phyloP scores from a whole-genome alignment of 1,140 invertebrate species.

The Drosophila ambigua region DNA sequence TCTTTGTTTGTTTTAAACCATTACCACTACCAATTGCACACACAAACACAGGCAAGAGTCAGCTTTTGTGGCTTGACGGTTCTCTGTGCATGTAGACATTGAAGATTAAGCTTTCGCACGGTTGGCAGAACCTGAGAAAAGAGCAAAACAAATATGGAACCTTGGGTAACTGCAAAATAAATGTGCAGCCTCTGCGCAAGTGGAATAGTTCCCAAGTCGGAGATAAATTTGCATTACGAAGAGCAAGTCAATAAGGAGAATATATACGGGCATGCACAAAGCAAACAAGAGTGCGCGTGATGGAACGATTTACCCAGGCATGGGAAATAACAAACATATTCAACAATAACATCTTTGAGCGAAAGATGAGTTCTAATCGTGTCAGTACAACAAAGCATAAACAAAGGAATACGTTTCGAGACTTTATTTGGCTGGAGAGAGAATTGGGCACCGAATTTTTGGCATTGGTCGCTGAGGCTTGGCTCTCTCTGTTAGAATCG shows the following conservation, averaged over 20 bases:
- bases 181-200: conserved; percentile 29
- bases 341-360: too few relatives aligned
- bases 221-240: conserved; percentile 48
- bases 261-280: background rate
- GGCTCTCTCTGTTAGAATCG: too few relatives aligned
- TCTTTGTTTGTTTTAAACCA: conserved; percentile 21
- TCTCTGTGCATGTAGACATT: conserved; percentile 48
- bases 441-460: too few relatives aligned
- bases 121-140: conserved; percentile 40
- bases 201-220: conserved; percentile 41
- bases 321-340: too few relatives aligned
- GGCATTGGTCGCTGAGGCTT: too few relatives aligned
- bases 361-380: too few relatives aligned
- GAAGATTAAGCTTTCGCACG: conserved; percentile 67
- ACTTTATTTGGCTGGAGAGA: too few relatives aligned
- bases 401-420: too few relatives aligned
- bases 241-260: conserved; percentile 34
- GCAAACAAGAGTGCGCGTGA: too few relatives aligned
- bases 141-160: conserved; percentile 43
- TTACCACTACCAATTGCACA: conserved; percentile 41
- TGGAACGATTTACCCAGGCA: too few relatives aligned
- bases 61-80: conserved; percentile 74
- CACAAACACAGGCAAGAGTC: conserved; percentile 51
- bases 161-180: conserved; percentile 39
- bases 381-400: too few relatives aligned